Evolutionary conservation across 1,140 invertebrate genomes (phyloP).

Genomic region (Argopecten irradians): DNA sequence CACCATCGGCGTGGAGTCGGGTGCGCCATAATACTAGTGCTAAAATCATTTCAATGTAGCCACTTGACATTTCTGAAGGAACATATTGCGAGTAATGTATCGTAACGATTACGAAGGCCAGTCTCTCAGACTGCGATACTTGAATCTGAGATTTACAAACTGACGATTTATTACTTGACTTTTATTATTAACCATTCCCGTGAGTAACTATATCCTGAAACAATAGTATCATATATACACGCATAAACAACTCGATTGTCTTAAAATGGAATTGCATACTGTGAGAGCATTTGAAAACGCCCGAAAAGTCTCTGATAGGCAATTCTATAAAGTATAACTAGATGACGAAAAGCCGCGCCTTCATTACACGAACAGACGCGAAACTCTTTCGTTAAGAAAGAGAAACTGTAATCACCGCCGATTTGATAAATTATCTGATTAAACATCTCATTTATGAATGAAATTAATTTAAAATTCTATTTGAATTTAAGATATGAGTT

Average conservation of each 20-base stretch:
- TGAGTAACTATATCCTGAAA: neutral
- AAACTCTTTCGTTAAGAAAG: neutral
- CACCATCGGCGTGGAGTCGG: constrained; percentile 4
- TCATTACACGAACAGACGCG: neutral
- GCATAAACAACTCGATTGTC: neutral
- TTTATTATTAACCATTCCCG: neutral
- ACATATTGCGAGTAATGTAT: constrained; percentile 11
- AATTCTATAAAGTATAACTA: neutral
- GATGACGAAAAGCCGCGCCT: neutral
- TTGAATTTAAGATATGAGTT: constrained; percentile 3
- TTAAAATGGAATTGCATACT: neutral
- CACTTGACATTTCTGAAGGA: neutral
- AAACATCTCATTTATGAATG: neutral
- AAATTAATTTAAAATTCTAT: neutral
- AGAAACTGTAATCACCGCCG: neutral
- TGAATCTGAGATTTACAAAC: neutral
- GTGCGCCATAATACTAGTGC: neutral
- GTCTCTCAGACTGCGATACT: neutral
- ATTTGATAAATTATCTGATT: neutral
- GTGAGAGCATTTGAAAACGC: neutral
- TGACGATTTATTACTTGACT: neutral
- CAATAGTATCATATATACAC: neutral
- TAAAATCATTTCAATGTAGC: neutral
- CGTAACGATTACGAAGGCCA: neutral
- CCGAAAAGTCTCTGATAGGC: neutral